phyloP scores from a whole-genome alignment of 2,888 invertebrate genomes.

The Epinotia nisella region DNA sequence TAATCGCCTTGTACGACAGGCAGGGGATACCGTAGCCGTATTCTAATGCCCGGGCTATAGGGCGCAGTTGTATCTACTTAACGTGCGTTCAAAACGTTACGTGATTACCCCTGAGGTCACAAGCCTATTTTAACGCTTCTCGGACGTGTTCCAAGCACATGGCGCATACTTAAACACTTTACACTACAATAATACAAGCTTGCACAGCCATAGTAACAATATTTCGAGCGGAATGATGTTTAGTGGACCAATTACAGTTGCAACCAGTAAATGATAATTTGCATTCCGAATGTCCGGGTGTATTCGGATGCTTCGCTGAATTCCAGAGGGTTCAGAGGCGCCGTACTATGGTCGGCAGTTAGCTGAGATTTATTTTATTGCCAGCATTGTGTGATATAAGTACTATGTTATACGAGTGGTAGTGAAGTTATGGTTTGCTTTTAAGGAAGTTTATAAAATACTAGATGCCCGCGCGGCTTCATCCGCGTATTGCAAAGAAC shows the following conservation, averaged over 20 bases:
- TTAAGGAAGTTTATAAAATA: too few relatives aligned
- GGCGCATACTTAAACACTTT: not conserved
- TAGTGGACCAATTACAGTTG: slow-evolving; percentile 60
- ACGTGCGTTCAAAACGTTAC: too few relatives aligned
- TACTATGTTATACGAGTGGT: not conserved
- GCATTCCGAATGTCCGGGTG: slow-evolving; percentile 29
- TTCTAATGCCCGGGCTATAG: too few relatives aligned
- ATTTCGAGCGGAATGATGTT: slow-evolving; percentile 56
- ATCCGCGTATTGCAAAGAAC: too few relatives aligned
- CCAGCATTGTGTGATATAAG: not conserved
- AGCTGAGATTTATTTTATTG: not conserved
- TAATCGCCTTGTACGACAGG: too few relatives aligned
- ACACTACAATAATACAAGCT: not conserved
- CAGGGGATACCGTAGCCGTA: too few relatives aligned
- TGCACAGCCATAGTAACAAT: slow-evolving; percentile 52
- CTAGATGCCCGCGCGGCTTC: too few relatives aligned
- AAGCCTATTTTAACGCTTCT: too few relatives aligned
- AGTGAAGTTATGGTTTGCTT: too few relatives aligned
- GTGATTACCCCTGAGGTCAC: too few relatives aligned
- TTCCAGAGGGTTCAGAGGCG: slow-evolving; percentile 11
- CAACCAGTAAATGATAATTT: slow-evolving; percentile 47
- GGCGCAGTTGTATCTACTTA: too few relatives aligned
- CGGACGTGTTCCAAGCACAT: not conserved
- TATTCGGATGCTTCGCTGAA: slow-evolving; percentile 16
- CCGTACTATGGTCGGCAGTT: slow-evolving; percentile 40